Evolutionary conservation across 2,797 vertebrate genomes (phyloP), one percentile per base, ranked within the genome.

Genomic region (Carcharodon carcharias): DNA sequence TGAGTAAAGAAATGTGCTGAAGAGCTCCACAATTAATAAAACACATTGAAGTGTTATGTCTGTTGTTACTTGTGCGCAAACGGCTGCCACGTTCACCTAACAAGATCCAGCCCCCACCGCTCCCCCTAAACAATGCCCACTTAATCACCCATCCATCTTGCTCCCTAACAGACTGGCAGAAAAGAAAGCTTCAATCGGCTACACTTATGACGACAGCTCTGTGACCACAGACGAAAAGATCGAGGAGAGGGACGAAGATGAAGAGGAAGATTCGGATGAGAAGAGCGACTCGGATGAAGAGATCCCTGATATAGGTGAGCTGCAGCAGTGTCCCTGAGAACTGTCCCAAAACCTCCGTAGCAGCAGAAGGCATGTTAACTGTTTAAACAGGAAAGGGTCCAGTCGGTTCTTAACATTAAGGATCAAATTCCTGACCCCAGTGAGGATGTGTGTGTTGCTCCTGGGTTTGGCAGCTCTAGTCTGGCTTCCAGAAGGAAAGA

Each of bases 171-270:
- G 99, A 97, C 97, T 99, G 82, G 98, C 99, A 0, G 99, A 99
- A 96, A 99, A 99, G 97, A 99, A 99, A 96, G 99, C 98, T 0
- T 98, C 99, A 50, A 99, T 99, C 0, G 99, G 99, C 21, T 99
- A 99, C 97, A 99, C 99, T 0, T 99, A 99, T 0, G 99, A 99
- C 96, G 99, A 99, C 97, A 99, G 99, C 97, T 99, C 99, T 0
- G 98, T 99, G 97, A 97, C 98, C 0, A 99, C 99, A 96, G 97
- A 98, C 0, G 98, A 99, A 0, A 98, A 97, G 21, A 97, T 97
- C 35, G 96, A 98, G 0, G 99, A 99, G 71, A 99, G 99, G 96
- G 98, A 98, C 0, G 98, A 98, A 0, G 99, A 99, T 0, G 98
- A 99, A 14, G 96, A 96, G 16, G 88, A 80, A 1, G 98, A 98